Evolutionary conservation across 1,140 invertebrate genomes (phyloP).

Genomic region (Aleiodes sp.): DNA sequence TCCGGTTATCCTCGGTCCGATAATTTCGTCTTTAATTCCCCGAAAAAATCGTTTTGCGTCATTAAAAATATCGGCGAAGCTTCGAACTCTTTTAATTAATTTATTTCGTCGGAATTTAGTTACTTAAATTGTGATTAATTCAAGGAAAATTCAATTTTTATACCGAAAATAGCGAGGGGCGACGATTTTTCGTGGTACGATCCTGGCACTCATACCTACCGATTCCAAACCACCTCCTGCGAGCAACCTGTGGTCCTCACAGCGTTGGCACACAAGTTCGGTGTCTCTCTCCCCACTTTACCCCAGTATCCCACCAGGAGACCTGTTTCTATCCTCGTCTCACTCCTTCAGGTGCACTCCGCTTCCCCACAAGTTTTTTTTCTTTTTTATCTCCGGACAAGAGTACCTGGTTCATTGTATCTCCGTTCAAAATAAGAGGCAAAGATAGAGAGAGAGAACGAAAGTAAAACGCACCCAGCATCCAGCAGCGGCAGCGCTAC

Average conservation of each 20-base stretch:
- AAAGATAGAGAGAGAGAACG: conserved; percentile 36
- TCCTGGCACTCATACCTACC: conserved; percentile 22
- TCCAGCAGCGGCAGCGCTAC: conserved; percentile 67
- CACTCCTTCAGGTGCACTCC: neutral
- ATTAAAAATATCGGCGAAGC: no score
- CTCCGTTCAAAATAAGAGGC: neutral
- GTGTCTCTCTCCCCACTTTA: conserved; percentile 4
- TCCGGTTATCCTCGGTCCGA: no score
- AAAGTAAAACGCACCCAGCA: conserved; percentile 49
- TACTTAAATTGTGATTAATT: no score
- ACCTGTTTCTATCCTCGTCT: conserved; percentile 15
- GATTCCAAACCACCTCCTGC: conserved; percentile 49
- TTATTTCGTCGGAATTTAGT: no score
- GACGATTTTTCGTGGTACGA: neutral
- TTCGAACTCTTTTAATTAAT: no score
- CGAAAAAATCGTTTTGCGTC: no score
- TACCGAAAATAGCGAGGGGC: neutral
- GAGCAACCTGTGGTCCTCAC: conserved; percentile 58
- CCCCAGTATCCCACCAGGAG: neutral
- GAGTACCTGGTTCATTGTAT: neutral
- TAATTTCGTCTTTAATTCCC: no score
- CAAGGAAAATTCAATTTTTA: neutral
- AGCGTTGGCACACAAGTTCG: neutral
- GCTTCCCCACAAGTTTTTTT: neutral
- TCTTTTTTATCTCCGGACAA: conserved; percentile 6